Evolutionary conservation across 2,888 invertebrate species (phyloP).

Genomic region (Phorcus lineatus): DNA sequence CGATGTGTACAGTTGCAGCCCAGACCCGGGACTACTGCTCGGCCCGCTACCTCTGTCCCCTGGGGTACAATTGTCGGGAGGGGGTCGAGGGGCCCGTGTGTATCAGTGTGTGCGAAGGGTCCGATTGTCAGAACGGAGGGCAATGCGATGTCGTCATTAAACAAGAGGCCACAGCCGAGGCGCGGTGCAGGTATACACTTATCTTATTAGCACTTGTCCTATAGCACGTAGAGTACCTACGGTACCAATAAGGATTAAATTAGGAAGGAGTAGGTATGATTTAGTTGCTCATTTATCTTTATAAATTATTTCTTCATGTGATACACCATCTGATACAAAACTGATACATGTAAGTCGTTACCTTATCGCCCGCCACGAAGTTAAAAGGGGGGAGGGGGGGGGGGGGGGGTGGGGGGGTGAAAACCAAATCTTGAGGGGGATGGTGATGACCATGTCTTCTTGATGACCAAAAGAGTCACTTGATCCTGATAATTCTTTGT

Average conservation of each 20-base stretch:
- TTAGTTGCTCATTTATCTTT: too few species aligned
- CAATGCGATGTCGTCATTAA: neutral
- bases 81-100: neutral
- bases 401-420: too few species aligned
- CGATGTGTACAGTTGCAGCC: neutral
- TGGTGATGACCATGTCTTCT: too few species aligned
- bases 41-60: neutral
- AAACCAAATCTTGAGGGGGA: too few species aligned
- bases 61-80: neutral
- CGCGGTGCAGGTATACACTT: constrained; percentile 15
- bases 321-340: too few species aligned
- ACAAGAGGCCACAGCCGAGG: neutral
- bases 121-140: constrained; percentile 2
- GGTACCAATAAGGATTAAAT: neutral
- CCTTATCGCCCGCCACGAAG: too few species aligned
- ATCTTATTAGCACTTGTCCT: neutral
- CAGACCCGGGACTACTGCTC: neutral
- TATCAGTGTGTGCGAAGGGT: neutral
- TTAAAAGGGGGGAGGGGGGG: too few species aligned
- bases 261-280: neutral
- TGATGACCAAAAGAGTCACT: too few species aligned
- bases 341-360: too few species aligned
- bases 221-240: neutral
- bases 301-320: too few species aligned
- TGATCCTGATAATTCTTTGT: too few species aligned